A percentile compares a stretch with the other conserved stretches of the same genome.
These are phyloP conservation scores for Anthoscopus minutus DNA, from an alignment of 2,113 vertebrate species.

Conservation along the genomic window DNA sequence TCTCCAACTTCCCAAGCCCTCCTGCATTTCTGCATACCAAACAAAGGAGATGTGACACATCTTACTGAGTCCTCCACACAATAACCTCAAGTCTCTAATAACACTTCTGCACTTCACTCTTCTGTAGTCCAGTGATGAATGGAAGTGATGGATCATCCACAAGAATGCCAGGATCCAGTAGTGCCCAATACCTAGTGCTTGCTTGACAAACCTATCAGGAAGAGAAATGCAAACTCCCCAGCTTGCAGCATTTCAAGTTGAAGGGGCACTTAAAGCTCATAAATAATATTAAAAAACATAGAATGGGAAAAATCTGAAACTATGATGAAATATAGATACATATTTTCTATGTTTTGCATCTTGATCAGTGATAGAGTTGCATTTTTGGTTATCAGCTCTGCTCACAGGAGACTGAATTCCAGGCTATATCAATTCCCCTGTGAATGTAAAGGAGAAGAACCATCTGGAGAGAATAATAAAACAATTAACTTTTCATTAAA, in stretches of 20 bases:
- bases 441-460: conserved; percentile 67
- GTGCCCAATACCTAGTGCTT: not conserved
- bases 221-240: not conserved
- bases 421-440: conserved; percentile 48
- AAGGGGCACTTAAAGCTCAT: not conserved
- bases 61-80: not conserved
- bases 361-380: not conserved
- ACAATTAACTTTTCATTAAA: conserved; percentile 78
- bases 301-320: not conserved
- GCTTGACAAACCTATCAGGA: not conserved
- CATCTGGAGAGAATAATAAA: conserved; percentile 78
- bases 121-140: not conserved
- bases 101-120: not conserved
- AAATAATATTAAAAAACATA: not conserved
- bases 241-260: not conserved
- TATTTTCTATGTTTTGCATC: not conserved
- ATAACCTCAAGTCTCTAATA: not conserved
- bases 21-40: not conserved
- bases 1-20: not conserved
- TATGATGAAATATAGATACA: not conserved
- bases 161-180: not conserved
- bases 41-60: not conserved
- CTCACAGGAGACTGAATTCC: conserved; percentile 13
- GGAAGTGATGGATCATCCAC: not conserved
- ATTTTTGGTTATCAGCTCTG: not conserved